Evolutionary conservation across 2,888 invertebrate genomes (phyloP).

Genomic region (Volucella zonaria): DNA sequence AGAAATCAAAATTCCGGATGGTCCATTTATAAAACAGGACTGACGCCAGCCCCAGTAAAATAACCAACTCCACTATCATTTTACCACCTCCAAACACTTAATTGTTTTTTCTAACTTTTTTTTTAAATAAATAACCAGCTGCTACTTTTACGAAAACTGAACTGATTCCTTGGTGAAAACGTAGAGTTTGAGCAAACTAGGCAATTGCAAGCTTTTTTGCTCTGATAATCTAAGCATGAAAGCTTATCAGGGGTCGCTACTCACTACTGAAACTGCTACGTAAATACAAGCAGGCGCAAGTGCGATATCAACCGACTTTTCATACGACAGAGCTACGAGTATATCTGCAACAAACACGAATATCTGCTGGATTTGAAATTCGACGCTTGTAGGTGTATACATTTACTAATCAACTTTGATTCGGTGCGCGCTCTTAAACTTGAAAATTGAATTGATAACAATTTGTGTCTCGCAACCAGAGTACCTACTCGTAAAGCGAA

Average conservation of each 20-base stretch:
- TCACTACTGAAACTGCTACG: neutral
- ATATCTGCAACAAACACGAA: too few relatives aligned
- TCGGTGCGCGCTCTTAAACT: too few relatives aligned
- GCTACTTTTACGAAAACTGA: conserved; percentile 4
- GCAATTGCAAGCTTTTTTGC: conserved; percentile 1
- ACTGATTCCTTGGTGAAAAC: conserved; percentile 11
- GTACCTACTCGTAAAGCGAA: too few relatives aligned
- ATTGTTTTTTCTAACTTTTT: neutral
- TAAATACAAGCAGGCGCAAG: too few relatives aligned
- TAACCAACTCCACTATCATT: conserved; percentile 47
- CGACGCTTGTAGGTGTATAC: too few relatives aligned
- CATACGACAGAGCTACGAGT: too few relatives aligned
- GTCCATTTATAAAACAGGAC: conserved; percentile 77
- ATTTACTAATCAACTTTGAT: too few relatives aligned
- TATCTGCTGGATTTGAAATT: too few relatives aligned
- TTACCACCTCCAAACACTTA: neutral
- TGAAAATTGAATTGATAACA: too few relatives aligned
- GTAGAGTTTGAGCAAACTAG: neutral
- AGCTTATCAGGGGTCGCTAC: conserved; percentile 15
- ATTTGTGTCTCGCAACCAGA: too few relatives aligned
- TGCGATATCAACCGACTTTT: neutral
- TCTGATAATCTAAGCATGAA: neutral
- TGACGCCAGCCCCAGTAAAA: conserved; percentile 27
- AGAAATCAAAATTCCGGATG: conserved; percentile 75
- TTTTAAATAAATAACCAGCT: conserved; percentile 3